Evolutionary conservation across 2,888 invertebrate species (phyloP), one percentile per base, ranked within the genome.

Genomic region (Leptopilina myrica): DNA sequence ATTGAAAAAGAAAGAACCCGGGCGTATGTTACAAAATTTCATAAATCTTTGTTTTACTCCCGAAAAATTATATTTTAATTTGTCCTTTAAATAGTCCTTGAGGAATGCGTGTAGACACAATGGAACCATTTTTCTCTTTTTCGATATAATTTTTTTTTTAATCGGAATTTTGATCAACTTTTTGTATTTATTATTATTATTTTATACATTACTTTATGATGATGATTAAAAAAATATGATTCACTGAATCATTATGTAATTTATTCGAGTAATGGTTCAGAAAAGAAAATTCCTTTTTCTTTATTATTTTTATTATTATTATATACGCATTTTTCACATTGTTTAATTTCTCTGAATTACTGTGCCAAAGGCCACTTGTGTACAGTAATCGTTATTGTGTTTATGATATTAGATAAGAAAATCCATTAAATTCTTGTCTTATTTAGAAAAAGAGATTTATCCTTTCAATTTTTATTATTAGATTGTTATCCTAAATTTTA

Each of bases 371-470:
- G 53, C 26, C 69, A 69, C 14, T 53, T 12, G 49, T 69, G 6
- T 69, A 26, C 53, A 65, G 33, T 69, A 59, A 76, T 64, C 20
- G 46, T 81, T 76, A 81, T 81, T 53, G 67, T 65, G 56, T 77
- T 69, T 64, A 20, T 62, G 62, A 62, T 62, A 62, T 9, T 62
- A 62, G 69, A 79, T 59, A 53, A 56, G 64, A 73, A 77, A 78
- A 49, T 56, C n/a, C 59, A 76, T 64, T 62, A 73, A 33, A 76
- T 79, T 79, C 78, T 79, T 78, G 75, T 64, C n/a, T 67, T 15
- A n/a, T 64, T 20, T 64, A 64, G 15, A n/a, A 65, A 76, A 49
- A 66, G 76, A 79, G 76, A 78, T 66, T 64, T 62, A 76, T 64
- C 62, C 75, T 59, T 69, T 81, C 12, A 69, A 33, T 56, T 73